Evolutionary conservation across 2,113 vertebrate genomes (phyloP).

Genomic region (Cairina moschata): DNA sequence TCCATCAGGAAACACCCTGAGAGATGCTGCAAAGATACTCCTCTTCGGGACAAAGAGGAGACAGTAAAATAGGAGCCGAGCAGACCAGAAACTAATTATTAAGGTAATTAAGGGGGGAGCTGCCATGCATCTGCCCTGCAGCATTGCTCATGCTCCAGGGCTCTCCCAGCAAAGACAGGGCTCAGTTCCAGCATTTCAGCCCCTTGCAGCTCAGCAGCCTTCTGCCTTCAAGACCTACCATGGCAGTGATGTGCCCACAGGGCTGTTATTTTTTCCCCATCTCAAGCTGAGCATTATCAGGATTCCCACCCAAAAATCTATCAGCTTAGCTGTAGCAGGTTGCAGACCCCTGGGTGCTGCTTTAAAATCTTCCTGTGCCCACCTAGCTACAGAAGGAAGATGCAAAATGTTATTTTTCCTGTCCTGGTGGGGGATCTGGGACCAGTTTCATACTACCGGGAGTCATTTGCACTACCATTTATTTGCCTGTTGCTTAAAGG

Average conservation of each 20-base stretch:
- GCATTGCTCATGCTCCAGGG: not conserved
- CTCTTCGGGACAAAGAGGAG: not conserved
- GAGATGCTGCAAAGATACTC: not conserved
- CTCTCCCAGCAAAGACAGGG: not conserved
- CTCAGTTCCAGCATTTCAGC: not conserved
- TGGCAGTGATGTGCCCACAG: not conserved
- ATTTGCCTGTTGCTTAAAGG: not conserved
- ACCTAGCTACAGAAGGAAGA: not conserved
- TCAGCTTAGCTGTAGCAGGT: not conserved
- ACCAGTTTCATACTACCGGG: not conserved
- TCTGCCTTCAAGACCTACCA: not conserved
- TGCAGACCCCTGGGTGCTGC: not conserved
- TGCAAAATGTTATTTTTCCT: rapidly evolving
- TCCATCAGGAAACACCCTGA: not conserved
- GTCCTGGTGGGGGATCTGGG: not conserved
- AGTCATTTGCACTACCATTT: not conserved
- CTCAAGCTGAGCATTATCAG: not conserved
- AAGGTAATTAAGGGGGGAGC: not conserved
- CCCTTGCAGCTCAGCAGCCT: not conserved
- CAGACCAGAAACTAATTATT: not conserved
- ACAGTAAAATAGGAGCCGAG: not conserved
- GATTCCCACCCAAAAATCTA: not conserved
- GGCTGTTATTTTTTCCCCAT: not conserved
- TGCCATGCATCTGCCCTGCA: not conserved
- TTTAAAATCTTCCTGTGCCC: not conserved